A percentile compares a stretch with the other conserved stretches of the same genome.
phyloP scores from a whole-genome alignment of 1,140 invertebrate species.

The Drosophila pruinosa region DNA sequence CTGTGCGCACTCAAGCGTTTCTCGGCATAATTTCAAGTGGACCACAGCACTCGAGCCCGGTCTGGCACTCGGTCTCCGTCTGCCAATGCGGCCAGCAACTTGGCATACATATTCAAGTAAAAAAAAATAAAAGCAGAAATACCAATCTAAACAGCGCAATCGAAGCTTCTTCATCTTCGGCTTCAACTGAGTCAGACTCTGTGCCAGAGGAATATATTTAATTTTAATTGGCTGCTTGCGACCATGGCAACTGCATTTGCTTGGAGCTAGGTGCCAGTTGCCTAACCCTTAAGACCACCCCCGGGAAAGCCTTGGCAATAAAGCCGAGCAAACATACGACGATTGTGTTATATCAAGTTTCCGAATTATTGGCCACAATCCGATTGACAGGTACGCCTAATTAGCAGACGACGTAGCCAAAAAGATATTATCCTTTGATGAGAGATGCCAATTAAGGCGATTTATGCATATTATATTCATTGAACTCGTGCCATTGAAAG shows the following conservation, averaged over 20 bases:
- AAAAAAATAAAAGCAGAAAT: not conserved
- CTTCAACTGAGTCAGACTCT: not conserved
- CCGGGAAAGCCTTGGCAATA: slow-evolving; percentile 49
- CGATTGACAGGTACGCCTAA: slow-evolving; percentile 60
- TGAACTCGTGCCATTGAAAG: not conserved
- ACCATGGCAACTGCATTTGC: slow-evolving; percentile 24
- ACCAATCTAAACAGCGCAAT: slow-evolving; percentile 9
- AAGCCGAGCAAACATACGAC: slow-evolving; percentile 23
- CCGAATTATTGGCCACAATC: slow-evolving; percentile 40
- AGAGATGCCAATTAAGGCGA: slow-evolving; percentile 57
- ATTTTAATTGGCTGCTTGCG: slow-evolving; percentile 38
- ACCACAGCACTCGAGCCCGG: slow-evolving; percentile 42
- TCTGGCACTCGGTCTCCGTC: slow-evolving; percentile 3
- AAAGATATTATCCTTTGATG: slow-evolving; percentile 61
- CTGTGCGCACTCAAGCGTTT: slow-evolving; percentile 49
- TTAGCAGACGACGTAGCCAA: slow-evolving; percentile 45
- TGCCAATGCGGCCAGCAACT: slow-evolving; percentile 12
- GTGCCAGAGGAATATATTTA: not conserved
- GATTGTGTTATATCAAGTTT: slow-evolving; percentile 60
- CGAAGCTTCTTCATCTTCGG: slow-evolving; percentile 12
- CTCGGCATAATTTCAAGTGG: slow-evolving; percentile 55
- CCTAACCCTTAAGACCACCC: slow-evolving; percentile 33
- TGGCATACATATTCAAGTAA: slow-evolving; percentile 21
- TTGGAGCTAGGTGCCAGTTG: not conserved
- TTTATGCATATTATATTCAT: slow-evolving; percentile 47